phyloP scores from a whole-genome alignment of 2,113 vertebrate species.

The Actinemys pallida region DNA sequence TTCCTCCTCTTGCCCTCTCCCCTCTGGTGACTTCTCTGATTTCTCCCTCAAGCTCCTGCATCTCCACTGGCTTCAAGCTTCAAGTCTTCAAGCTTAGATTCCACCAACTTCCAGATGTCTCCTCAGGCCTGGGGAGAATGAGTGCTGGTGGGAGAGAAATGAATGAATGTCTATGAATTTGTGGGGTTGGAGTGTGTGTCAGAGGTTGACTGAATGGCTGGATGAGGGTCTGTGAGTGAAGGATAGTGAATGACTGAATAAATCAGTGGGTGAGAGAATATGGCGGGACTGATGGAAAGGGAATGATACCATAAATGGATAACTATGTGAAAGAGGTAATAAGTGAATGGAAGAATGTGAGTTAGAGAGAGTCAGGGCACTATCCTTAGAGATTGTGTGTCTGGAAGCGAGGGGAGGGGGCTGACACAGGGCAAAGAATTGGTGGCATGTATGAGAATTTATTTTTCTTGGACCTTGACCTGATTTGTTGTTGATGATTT shows the following conservation, averaged over 20 bases:
- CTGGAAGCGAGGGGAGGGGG: background rate
- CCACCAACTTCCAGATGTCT: background rate
- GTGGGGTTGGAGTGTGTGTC: background rate
- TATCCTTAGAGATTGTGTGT: background rate
- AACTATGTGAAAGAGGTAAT: background rate
- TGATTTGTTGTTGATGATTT: background rate
- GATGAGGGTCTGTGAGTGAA: accelerated
- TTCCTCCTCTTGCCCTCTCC: background rate
- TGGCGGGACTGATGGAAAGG: background rate
- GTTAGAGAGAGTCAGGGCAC: background rate
- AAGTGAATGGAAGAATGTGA: accelerated
- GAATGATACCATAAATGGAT: background rate
- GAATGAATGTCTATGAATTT: background rate
- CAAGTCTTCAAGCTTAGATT: background rate
- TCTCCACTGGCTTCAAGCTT: background rate
- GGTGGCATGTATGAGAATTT: background rate
- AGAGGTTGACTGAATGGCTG: background rate
- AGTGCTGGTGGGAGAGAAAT: background rate
- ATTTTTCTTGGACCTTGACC: background rate
- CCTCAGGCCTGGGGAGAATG: background rate
- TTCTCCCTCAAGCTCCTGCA: background rate
- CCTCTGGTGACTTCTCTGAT: background rate
- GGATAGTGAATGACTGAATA: background rate
- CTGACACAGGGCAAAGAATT: background rate
- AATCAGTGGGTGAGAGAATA: background rate